Percentiles rank a stretch among this genome's conserved stretches.
Conservation (phyloP, 2,113 vertebrate genomes). For the Phyllostomus discolor region DNA sequence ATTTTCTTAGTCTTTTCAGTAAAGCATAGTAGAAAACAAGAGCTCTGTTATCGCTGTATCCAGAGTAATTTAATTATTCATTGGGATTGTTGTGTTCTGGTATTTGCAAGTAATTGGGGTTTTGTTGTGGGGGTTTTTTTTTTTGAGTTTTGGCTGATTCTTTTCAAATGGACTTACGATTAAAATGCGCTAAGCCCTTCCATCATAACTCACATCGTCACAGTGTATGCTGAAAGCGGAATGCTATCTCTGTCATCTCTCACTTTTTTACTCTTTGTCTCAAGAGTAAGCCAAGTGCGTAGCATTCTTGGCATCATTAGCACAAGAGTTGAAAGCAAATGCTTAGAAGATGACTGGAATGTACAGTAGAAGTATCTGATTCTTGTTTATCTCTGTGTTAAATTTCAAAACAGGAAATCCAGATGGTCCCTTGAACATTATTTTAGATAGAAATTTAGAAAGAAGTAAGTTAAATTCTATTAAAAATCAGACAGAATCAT, state of each 20-base stretch:
- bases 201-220: background rate
- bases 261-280: background rate
- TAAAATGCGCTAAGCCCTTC: background rate
- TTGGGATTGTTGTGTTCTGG: background rate
- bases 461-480: background rate
- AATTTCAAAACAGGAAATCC: conserved; percentile 18
- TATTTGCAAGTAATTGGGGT: background rate
- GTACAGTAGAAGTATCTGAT: background rate
- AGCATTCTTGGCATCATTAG: background rate
- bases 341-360: background rate
- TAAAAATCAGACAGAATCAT: background rate
- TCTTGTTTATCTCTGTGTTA: background rate
- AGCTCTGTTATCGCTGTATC: background rate
- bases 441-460: background rate
- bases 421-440: background rate
- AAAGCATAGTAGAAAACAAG: background rate
- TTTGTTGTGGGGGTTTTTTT: background rate
- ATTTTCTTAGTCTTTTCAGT: background rate
- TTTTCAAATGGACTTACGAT: background rate
- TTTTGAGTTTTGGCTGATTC: background rate
- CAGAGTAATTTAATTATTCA: background rate
- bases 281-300: background rate
- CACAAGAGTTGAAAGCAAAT: background rate
- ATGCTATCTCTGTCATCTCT: background rate
- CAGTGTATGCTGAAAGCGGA: background rate